These are phyloP conservation scores for Drosophila differens DNA, from an alignment of 2,888 invertebrate species.

Conservation along the genomic window DNA sequence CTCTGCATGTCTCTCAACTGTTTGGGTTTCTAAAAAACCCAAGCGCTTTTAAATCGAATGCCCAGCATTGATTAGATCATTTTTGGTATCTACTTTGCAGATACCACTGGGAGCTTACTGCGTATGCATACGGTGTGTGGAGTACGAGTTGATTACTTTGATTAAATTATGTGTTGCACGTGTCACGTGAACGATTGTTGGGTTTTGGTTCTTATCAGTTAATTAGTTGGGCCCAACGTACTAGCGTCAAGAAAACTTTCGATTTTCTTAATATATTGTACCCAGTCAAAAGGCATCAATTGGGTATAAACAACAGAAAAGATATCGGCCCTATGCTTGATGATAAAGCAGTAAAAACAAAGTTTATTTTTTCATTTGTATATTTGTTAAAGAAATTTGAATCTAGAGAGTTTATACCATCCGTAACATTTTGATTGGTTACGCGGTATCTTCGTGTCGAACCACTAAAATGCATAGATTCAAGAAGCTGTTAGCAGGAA, in stretches of 20 bases:
- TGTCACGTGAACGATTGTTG: slow-evolving; percentile 38
- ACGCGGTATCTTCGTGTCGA: background rate
- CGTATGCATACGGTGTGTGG: background rate
- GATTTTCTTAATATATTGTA: background rate
- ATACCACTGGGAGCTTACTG: slow-evolving; percentile 3
- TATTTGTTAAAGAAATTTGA: background rate
- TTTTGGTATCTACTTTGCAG: background rate
- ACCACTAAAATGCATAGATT: background rate
- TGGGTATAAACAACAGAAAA: background rate
- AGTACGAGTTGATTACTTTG: slow-evolving; percentile 23
- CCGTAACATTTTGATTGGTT: background rate
- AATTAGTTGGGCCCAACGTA: slow-evolving; percentile 49
- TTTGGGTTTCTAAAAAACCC: slow-evolving; percentile 18
- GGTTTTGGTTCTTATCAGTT: slow-evolving; percentile 58
- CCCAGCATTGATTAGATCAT: slow-evolving; percentile 54
- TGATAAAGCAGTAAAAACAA: background rate
- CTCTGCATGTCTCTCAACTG: slow-evolving; percentile 60
- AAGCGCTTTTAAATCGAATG: slow-evolving; percentile 55
- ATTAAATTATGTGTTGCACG: slow-evolving; percentile 35
- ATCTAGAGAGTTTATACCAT: background rate
- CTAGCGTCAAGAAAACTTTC: slow-evolving; percentile 31
- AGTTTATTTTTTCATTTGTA: background rate
- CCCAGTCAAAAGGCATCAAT: background rate
- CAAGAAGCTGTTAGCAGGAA: background rate
- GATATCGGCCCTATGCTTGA: background rate